Percentiles rank a stretch among this genome's conserved stretches.
Conservation (phyloP, 92 coral and sea anemone species). For the Phenganax stokvisi region DNA sequence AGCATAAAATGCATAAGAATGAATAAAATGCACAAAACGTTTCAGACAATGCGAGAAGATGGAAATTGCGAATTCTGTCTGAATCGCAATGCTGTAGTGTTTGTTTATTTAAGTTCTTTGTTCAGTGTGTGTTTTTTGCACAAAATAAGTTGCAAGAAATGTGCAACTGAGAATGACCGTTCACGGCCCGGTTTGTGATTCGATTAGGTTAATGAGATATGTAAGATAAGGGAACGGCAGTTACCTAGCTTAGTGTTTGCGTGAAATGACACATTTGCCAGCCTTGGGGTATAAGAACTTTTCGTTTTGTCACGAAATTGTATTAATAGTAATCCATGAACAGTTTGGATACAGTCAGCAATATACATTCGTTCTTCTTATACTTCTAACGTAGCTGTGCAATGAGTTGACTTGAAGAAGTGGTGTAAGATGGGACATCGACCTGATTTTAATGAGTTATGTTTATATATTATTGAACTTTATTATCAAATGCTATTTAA, state of each 20-base stretch:
- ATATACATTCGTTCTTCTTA: neutral
- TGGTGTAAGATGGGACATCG: neutral
- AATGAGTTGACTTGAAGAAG: neutral
- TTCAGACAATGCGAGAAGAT: no score
- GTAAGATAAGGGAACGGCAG: no score
- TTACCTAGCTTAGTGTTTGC: neutral
- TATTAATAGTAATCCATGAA: no score
- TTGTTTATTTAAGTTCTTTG: no score
- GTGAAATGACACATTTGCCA: neutral
- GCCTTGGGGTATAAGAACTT: neutral
- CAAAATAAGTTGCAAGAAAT: neutral
- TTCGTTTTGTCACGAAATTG: neutral
- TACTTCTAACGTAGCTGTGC: neutral
- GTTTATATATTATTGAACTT: conserved; percentile 5
- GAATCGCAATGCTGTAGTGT: neutral
- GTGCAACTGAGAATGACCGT: neutral
- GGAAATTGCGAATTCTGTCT: neutral
- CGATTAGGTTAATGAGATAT: neutral
- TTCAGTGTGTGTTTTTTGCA: neutral
- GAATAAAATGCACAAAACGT: no score
- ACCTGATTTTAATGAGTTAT: neutral
- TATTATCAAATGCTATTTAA: neutral
- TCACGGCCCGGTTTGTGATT: neutral
- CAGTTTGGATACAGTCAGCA: no score
- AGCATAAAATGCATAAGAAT: no score